These are phyloP conservation scores for Thymelicus lineola DNA, from an alignment of 2,888 invertebrate genomes.

Conservation along the genomic window DNA sequence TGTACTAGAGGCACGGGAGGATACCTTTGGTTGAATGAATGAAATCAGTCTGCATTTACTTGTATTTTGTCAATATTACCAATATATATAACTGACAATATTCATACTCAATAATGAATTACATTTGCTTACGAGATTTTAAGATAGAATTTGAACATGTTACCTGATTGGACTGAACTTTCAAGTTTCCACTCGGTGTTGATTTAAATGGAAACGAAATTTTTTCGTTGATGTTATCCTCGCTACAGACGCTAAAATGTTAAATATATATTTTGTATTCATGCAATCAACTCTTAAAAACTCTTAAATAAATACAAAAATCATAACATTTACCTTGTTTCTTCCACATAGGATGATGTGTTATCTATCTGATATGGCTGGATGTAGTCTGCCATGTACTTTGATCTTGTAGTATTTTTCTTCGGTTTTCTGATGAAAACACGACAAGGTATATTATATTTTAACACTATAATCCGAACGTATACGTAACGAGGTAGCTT, in stretches of 20 bases:
- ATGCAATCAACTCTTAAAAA: neutral
- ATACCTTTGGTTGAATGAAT: no score
- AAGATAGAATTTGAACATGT: conserved; percentile 19
- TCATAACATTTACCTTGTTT: conserved; percentile 60
- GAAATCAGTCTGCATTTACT: no score
- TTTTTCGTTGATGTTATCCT: conserved; percentile 57
- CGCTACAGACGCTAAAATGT: conserved; percentile 60
- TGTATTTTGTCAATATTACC: no score
- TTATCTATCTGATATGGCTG: conserved; percentile 57
- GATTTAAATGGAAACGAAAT: conserved; percentile 87
- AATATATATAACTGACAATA: no score
- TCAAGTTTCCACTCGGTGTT: conserved; percentile 89
- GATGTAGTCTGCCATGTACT: conserved; percentile 60
- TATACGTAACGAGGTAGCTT: no score
- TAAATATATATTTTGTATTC: neutral
- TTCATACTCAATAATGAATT: no score
- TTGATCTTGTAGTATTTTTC: conserved; percentile 64
- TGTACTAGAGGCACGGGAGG: no score
- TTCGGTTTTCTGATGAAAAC: conserved; percentile 56
- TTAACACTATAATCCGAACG: no score
- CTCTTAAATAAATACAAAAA: neutral
- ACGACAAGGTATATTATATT: neutral
- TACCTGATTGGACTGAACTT: conserved; percentile 89
- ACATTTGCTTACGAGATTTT: no score
- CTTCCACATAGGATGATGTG: conserved; percentile 63